A percentile compares a stretch with the other conserved stretches of the same genome.
Evolutionary conservation across 2,113 vertebrate genomes (phyloP).

Genomic region (Ceyx cyanopectus): DNA sequence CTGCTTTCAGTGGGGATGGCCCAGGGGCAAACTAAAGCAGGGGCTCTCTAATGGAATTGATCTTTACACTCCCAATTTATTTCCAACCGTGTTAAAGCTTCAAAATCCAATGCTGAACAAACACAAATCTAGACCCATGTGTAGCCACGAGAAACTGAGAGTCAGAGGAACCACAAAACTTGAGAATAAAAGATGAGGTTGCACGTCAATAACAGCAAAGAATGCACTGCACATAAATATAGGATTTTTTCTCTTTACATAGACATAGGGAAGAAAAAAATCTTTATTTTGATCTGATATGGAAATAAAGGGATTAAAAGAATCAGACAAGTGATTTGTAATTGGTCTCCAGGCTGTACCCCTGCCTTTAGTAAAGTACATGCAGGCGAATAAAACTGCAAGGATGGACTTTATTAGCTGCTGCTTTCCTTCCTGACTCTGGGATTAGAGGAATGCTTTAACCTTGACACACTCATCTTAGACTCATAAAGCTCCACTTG

Average conservation of each 20-base stretch:
- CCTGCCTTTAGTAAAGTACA: slow-evolving; percentile 55
- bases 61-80: not conserved
- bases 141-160: not conserved
- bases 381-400: slow-evolving; percentile 57
- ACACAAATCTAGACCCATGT: not conserved
- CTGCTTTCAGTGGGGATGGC: not conserved
- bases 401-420: slow-evolving; percentile 70
- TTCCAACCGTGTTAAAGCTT: not conserved
- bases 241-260: not conserved
- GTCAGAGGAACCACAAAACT: not conserved
- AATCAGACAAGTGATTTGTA: slow-evolving; percentile 77
- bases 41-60: not conserved
- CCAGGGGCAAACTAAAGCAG: not conserved
- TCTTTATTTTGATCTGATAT: slow-evolving; percentile 75
- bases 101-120: not conserved
- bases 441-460: slow-evolving; percentile 77
- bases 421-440: slow-evolving; percentile 65
- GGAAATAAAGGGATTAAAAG: slow-evolving; percentile 79
- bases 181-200: not conserved
- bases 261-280: not conserved
- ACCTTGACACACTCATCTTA: slow-evolving; percentile 73
- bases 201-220: not conserved
- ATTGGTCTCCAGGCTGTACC: slow-evolving; percentile 76
- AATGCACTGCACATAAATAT: not conserved
- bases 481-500: slow-evolving; percentile 51